Evolutionary conservation across 2,113 vertebrate species (phyloP).

Genomic region (Todiramphus chloris): DNA sequence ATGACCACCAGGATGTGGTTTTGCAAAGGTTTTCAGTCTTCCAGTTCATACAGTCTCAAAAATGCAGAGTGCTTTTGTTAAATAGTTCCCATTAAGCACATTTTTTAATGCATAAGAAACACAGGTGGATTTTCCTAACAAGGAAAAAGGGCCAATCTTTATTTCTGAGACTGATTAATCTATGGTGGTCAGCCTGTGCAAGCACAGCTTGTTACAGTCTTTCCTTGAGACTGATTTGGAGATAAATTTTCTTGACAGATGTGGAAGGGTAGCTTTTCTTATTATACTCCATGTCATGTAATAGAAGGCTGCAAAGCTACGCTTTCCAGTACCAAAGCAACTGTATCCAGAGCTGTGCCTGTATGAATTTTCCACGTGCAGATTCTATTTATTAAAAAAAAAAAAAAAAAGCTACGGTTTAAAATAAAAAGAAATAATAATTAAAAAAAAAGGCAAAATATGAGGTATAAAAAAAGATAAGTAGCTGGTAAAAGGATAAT

Average conservation of each 20-base stretch:
- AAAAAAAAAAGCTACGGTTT: background rate
- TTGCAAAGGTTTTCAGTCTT: conserved; percentile 2
- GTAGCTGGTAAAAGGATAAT: background rate
- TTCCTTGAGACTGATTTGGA: conserved; percentile 4
- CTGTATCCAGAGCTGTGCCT: background rate
- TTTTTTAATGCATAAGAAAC: background rate
- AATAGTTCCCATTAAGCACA: background rate
- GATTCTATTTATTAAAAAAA: background rate
- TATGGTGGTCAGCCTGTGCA: background rate
- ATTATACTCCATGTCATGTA: background rate
- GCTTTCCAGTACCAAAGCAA: background rate
- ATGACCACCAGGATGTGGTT: accelerated
- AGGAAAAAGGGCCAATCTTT: background rate
- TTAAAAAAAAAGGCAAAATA: background rate
- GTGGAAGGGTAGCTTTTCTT: background rate
- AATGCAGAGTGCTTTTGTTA: background rate
- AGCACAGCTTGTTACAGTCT: background rate
- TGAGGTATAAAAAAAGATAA: background rate
- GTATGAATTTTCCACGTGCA: background rate
- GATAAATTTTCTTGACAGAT: conserved; percentile 47
- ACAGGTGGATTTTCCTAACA: background rate
- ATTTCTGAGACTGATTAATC: background rate
- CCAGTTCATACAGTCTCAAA: background rate
- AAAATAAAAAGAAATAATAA: background rate
- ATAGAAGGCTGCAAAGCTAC: background rate